These are phyloP conservation scores for Falco naumanni DNA, from an alignment of 2,797 vertebrate genomes.

Conservation along the genomic window DNA sequence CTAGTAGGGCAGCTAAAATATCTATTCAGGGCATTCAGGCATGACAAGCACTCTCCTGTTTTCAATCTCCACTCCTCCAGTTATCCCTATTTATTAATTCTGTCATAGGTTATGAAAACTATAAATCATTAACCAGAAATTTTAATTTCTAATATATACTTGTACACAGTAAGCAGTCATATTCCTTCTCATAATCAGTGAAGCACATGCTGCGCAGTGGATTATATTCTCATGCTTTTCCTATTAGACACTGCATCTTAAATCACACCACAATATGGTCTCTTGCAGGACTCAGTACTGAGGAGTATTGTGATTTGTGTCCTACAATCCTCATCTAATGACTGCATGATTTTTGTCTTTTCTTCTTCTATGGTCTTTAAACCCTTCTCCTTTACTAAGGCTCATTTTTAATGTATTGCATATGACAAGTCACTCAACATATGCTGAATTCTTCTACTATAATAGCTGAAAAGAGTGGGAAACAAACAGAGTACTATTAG, in stretches of 20 bases:
- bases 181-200: background rate
- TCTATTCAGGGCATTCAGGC: background rate
- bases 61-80: background rate
- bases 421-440: background rate
- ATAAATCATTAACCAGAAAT: slow-evolving; percentile 11
- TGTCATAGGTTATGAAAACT: slow-evolving; percentile 8
- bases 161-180: background rate
- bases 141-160: background rate
- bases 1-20: background rate
- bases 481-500: background rate
- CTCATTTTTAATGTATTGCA: background rate
- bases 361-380: background rate
- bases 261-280: background rate
- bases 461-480: background rate
- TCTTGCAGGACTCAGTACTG: background rate
- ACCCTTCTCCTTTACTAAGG: background rate
- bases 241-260: slow-evolving; percentile 18
- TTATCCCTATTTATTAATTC: background rate
- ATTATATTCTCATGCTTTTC: background rate
- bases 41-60: background rate
- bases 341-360: background rate
- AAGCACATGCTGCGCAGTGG: background rate
- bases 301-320: background rate
- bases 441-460: background rate
- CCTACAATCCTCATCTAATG: background rate